Evolutionary conservation across 2,888 invertebrate genomes (phyloP), one percentile per base, ranked within the genome.

Genomic region (Hemicrepidius hirtus): DNA sequence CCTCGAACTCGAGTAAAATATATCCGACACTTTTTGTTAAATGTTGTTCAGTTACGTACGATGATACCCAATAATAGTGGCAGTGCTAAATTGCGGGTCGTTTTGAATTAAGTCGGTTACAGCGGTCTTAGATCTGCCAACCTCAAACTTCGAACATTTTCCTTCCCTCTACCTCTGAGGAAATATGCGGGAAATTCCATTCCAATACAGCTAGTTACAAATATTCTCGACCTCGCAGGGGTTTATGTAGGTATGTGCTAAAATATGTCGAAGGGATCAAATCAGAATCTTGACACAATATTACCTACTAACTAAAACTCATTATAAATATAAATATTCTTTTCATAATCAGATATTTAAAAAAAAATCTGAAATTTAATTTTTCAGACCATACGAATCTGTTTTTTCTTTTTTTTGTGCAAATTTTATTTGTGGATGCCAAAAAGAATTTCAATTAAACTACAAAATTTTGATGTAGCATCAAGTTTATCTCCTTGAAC

Each of bases 171-270:
- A 68, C 68, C 65, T 70, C 21, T 28, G 50, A 41, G 28, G 53
- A 66, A 71, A 35, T 71, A 71, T 71, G 71, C 66, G 35, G 28
- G 60, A 66, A 71, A 66, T 71, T 71, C 66, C 60, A 44, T 41
- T 60, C 66, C 50, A 20, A 28, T 59, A 49, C 16, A 66, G 66
- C 66, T 71, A 46, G 71, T 71, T 60, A 60, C 66, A 66, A 71
- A 71, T 71, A 71, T 71, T 71, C 66, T 50, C 28, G n/a, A 44
- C 53, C 49, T 50, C 62, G 41, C 50, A 35, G 21, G 41, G 53
- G 59, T 50, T 71, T 71, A 67, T 71, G 65, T 53, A 50, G 66
- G 59, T 66, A 66, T 66, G 71, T 62, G 60, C 66, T 20, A 40
- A 71, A 67, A 62, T 67, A 71, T 71, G 66, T 44, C 44, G 41